phyloP scores from a whole-genome alignment of 1,140 invertebrate genomes.

The Saccostrea cuccullata region DNA sequence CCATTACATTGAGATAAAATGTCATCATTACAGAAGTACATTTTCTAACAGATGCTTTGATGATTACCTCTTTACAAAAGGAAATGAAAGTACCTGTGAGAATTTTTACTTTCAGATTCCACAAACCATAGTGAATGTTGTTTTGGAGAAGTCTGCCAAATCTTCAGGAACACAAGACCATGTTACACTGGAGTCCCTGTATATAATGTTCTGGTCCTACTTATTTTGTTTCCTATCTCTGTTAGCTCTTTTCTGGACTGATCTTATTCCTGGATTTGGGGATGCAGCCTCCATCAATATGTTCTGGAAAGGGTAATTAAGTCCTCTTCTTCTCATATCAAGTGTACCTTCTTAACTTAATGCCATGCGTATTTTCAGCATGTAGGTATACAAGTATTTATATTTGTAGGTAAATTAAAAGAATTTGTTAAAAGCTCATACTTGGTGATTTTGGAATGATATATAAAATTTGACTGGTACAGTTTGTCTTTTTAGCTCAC shows the following conservation, averaged over 20 bases:
- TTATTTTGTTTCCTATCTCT: slow-evolving; percentile 41
- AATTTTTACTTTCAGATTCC: slow-evolving; percentile 55
- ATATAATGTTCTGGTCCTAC: slow-evolving; percentile 53
- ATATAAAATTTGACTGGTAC: too few relatives aligned
- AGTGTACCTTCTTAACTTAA: too few relatives aligned
- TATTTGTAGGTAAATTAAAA: too few relatives aligned
- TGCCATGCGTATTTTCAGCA: too few relatives aligned
- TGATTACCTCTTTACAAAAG: too few relatives aligned
- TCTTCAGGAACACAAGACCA: not conserved
- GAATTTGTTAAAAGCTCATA: too few relatives aligned
- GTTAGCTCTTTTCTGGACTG: slow-evolving; percentile 50
- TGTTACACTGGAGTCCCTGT: not conserved
- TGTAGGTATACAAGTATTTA: too few relatives aligned
- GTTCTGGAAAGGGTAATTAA: slow-evolving; percentile 54
- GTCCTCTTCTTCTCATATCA: not conserved
- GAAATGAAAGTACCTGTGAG: not conserved
- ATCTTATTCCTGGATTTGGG: slow-evolving; percentile 56
- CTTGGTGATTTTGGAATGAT: too few relatives aligned
- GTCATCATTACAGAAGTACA: too few relatives aligned
- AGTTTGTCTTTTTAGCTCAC: too few relatives aligned
- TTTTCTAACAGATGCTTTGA: too few relatives aligned
- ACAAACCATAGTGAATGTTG: slow-evolving; percentile 52
- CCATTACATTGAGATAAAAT: too few relatives aligned
- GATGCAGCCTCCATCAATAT: slow-evolving; percentile 31
- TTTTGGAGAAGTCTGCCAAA: slow-evolving; percentile 59